phyloP scores from a whole-genome alignment of 2,797 vertebrate genomes.

The Epinephelus coioides region DNA sequence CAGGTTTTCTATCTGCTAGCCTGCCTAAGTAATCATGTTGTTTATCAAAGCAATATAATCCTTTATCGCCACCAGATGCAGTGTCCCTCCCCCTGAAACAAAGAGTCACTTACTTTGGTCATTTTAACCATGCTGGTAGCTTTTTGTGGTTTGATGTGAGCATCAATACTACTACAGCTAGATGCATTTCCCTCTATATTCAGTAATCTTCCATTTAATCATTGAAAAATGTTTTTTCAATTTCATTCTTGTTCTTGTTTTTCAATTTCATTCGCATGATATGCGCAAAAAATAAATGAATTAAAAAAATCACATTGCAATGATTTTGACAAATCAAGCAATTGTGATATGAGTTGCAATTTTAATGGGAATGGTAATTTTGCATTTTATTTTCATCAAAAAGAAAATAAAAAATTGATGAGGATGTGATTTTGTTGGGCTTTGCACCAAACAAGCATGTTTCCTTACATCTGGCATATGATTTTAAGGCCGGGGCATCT shows the following conservation, averaged over 20 bases:
- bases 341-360: too few relatives aligned
- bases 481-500: too few relatives aligned
- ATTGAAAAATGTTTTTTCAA: background rate
- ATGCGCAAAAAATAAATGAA: too few relatives aligned
- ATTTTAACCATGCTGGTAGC: background rate
- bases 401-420: too few relatives aligned
- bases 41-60: constrained; percentile 68
- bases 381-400: too few relatives aligned
- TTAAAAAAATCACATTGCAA: too few relatives aligned
- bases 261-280: background rate
- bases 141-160: constrained; percentile 12
- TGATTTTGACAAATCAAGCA: too few relatives aligned
- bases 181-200: background rate
- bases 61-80: constrained; percentile 61
- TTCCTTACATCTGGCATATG: too few relatives aligned
- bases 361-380: too few relatives aligned
- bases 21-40: constrained; percentile 49
- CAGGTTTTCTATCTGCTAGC: constrained; percentile 67
- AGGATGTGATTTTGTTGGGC: too few relatives aligned
- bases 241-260: background rate
- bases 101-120: constrained; percentile 19
- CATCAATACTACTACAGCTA: background rate
- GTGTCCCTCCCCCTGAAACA: constrained; percentile 38
- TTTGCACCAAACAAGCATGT: too few relatives aligned
- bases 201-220: background rate